phyloP scores from a whole-genome alignment of 2,888 invertebrate genomes.

The Machimus atricapillus region DNA sequence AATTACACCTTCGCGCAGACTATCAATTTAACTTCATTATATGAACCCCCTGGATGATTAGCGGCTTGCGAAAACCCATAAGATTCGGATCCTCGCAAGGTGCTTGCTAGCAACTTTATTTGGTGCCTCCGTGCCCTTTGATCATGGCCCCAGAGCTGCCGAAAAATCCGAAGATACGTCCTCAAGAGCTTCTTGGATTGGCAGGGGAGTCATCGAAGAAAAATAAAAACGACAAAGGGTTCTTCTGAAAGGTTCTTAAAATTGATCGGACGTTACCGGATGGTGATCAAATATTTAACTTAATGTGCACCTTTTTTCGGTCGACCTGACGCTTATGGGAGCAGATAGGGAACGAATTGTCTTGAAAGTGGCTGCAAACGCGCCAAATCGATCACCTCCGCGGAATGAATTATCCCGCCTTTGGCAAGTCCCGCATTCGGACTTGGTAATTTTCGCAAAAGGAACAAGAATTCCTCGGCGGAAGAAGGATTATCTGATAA shows the following conservation, averaged over 20 bases:
- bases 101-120: neutral
- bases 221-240: neutral
- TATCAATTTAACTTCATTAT: constrained; percentile 30
- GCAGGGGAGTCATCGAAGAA: neutral
- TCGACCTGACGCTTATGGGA: neutral
- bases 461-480: neutral
- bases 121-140: neutral
- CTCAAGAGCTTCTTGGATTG: neutral
- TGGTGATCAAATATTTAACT: constrained; percentile 29
- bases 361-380: constrained; percentile 52
- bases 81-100: neutral
- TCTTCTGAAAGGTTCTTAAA: neutral
- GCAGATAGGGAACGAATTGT: neutral
- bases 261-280: constrained; percentile 34
- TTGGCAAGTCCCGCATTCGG: neutral
- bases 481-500: constrained; percentile 44
- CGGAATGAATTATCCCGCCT: constrained; percentile 41
- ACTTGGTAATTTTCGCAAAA: neutral
- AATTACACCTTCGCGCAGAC: constrained; percentile 18
- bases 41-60: neutral
- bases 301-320: constrained; percentile 4
- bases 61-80: neutral
- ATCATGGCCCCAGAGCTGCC: neutral
- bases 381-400: constrained; percentile 63
- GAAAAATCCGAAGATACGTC: neutral